Evolutionary conservation across 1,140 invertebrate genomes (phyloP), one percentile per base, ranked within the genome.

Genomic region (Bathynomus jamesi): DNA sequence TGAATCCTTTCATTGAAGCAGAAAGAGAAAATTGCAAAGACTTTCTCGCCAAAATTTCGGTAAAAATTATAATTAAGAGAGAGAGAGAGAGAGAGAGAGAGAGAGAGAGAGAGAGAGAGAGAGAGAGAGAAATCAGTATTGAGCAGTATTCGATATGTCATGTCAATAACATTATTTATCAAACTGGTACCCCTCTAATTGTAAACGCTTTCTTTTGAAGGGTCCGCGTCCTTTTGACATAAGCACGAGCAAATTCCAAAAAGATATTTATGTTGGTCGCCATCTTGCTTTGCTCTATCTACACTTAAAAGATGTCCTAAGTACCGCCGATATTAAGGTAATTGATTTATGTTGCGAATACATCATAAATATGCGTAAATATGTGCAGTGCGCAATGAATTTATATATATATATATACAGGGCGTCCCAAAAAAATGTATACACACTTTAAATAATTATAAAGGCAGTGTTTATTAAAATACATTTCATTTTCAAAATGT

Each of bases 1-100:
- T 98, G 86, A 98, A 97, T 81, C 91, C 93, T 78, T 93, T 97
- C 80, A 87, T 98, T 25, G 92, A 95, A 79, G 87, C 89, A 75
- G 93, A 97, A 82, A 91, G 91, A 67, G 86, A 87, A n/a, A 89
- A 89, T 61, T 96, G 96, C 94, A 92, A 94, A 79, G 87, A 87
- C 30, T 98, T 96, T 82, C 85, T 97, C 10, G 86, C 90, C 79
- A 84, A 89, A 74, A 97, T 98, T 76, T 96, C 94, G 79, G 91
- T 73, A 29, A 73, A 63, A 46, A 40, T 61, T 11, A 53, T 1
- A 5, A 5, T 17, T 1, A 21, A 53, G 40, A 53, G 40, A 53
- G 40, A 53, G 40, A 53, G 40, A 53, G 40, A 53, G 40, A 53
- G 40, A 53, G 40, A 53, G 40, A 53, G 40, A 53, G 40, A 53